Evolutionary conservation across 1,140 invertebrate genomes (phyloP).

Genomic region (Zaprionus camerounensis): DNA sequence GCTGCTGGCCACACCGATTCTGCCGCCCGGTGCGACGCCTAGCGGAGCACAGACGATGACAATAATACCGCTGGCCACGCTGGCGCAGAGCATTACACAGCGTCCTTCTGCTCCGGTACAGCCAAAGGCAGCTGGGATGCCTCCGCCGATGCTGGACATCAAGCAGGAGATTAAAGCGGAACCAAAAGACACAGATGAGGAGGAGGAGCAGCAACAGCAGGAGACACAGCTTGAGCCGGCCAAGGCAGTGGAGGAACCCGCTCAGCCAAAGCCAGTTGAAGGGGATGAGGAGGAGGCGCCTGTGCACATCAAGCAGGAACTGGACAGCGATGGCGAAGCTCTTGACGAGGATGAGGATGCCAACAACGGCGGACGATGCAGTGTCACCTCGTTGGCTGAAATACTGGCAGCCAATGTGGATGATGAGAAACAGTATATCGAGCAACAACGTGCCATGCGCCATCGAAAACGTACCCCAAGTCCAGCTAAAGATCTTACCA

Average conservation of each 20-base stretch:
- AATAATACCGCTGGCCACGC: conserved; percentile 74
- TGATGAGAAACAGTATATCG: conserved; percentile 66
- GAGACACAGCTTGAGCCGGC: conserved; percentile 6
- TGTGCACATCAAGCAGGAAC: conserved; percentile 45
- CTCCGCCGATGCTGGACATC: conserved; percentile 71
- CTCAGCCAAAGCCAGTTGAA: neutral
- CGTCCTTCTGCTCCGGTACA: conserved; percentile 24
- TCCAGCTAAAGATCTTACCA: conserved; percentile 6
- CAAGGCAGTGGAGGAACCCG: neutral
- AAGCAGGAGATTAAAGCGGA: conserved; percentile 75
- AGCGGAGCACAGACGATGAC: conserved; percentile 71
- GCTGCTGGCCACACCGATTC: conserved; percentile 75
- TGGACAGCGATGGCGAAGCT: conserved; percentile 53
- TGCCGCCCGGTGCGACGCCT: conserved; percentile 44
- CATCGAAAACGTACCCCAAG: conserved; percentile 39
- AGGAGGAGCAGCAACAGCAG: conserved; percentile 9
- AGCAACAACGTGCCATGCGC: conserved; percentile 57
- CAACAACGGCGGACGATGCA: conserved; percentile 62
- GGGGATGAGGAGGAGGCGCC: conserved; percentile 3
- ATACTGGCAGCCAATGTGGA: conserved; percentile 69
- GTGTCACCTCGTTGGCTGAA: conserved; percentile 68
- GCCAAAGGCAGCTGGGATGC: conserved; percentile 46
- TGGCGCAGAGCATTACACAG: conserved; percentile 68
- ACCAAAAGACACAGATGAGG: conserved; percentile 52
- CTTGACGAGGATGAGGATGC: conserved; percentile 52